These are phyloP conservation scores for Limnephilus lunatus DNA, from an alignment of 2,888 invertebrate genomes.

Conservation along the genomic window DNA sequence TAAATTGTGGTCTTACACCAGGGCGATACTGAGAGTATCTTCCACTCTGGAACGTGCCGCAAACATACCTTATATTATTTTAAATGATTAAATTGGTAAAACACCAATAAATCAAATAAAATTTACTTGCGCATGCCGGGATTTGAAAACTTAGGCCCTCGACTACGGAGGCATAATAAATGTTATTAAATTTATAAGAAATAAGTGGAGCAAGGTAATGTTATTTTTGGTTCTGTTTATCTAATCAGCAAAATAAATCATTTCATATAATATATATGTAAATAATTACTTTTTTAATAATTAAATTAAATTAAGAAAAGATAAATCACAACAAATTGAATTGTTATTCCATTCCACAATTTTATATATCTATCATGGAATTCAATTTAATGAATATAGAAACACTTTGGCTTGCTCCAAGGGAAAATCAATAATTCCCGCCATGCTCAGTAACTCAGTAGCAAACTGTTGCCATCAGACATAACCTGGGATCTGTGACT, in stretches of 20 bases:
- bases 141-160: too few relatives aligned
- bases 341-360: background rate
- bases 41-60: too few relatives aligned
- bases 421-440: constrained; percentile 76
- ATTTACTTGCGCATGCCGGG: too few relatives aligned
- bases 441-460: constrained; percentile 73
- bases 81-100: too few relatives aligned
- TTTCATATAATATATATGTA: background rate
- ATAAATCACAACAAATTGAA: background rate
- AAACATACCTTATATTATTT: too few relatives aligned
- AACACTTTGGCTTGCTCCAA: background rate
- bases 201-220: too few relatives aligned
- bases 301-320: background rate
- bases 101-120: too few relatives aligned
- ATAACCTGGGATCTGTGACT: constrained; percentile 31
- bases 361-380: background rate
- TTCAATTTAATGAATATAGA: background rate
- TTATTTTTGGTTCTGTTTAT: background rate
- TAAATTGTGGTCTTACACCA: too few relatives aligned
- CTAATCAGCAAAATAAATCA: background rate
- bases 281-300: background rate
- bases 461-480: constrained; percentile 54
- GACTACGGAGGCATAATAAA: too few relatives aligned
- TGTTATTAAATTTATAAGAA: too few relatives aligned
- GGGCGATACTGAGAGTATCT: too few relatives aligned